These are phyloP conservation scores for Achlya flavicornis DNA, from an alignment of 2,888 invertebrate genomes.

Conservation along the genomic window DNA sequence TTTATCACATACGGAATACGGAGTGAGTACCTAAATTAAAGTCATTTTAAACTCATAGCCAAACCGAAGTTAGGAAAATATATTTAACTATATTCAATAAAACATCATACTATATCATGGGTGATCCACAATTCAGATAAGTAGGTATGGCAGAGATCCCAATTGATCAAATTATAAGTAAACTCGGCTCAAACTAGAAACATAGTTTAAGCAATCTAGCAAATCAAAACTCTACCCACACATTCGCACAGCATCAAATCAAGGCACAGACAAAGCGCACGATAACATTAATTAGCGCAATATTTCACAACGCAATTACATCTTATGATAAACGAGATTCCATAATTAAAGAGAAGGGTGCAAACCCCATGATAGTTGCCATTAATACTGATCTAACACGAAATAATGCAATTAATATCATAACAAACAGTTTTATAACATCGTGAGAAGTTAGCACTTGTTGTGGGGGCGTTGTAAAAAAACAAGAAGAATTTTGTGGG, in stretches of 20 bases:
- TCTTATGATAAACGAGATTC: constrained; percentile 72
- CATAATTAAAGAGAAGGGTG: constrained; percentile 77
- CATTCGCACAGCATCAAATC: too few species aligned
- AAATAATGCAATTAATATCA: constrained; percentile 80
- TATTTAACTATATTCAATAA: too few species aligned
- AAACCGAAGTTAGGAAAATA: too few species aligned
- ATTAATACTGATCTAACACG: constrained; percentile 79
- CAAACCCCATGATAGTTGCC: constrained; percentile 61
- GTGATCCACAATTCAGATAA: too few species aligned
- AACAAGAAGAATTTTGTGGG: constrained; percentile 53
- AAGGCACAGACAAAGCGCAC: constrained; percentile 20
- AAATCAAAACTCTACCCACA: background rate
- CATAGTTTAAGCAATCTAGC: background rate
- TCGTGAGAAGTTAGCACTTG: constrained; percentile 79
- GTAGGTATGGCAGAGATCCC: too few species aligned
- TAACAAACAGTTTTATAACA: constrained; percentile 68
- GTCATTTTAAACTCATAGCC: too few species aligned
- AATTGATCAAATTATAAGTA: too few species aligned
- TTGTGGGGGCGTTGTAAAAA: constrained; percentile 54
- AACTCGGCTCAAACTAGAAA: background rate
- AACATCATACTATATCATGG: too few species aligned
- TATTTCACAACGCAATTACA: constrained; percentile 66
- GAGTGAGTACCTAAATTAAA: too few species aligned
- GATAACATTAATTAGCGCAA: constrained; percentile 62
- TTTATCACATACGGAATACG: background rate